Evolutionary conservation across 2,888 invertebrate genomes (phyloP).

Genomic region (Erebia ligea): DNA sequence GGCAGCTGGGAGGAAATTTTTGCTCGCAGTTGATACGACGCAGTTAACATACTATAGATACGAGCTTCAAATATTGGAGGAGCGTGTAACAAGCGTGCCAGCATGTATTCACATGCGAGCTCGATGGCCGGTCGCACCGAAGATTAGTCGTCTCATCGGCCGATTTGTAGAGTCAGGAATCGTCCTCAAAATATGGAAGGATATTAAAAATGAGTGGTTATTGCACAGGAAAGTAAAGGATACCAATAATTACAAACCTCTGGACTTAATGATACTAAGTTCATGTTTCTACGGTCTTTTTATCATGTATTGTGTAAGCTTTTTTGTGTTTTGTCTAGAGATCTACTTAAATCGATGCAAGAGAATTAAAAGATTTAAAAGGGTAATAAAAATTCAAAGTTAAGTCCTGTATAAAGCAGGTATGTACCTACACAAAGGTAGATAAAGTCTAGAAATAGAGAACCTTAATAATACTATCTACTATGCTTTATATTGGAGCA

Average conservation of each 20-base stretch:
- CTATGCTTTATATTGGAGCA: neutral
- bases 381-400: neutral
- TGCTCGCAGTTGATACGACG: conserved; percentile 49
- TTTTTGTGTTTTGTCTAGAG: conserved; percentile 51
- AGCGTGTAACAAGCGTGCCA: conserved; percentile 47
- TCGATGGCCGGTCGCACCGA: conserved; percentile 57
- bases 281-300: conserved; percentile 57
- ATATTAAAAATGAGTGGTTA: conserved; percentile 13
- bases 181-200: conserved; percentile 23
- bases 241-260: conserved; percentile 35
- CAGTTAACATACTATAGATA: conserved; percentile 41
- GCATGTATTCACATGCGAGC: conserved; percentile 56
- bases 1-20: conserved; percentile 52
- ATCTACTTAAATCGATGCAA: conserved; percentile 44
- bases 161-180: conserved; percentile 53
- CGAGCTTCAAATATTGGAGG: conserved; percentile 52
- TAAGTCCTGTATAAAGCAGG: too few relatives aligned
- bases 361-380: neutral
- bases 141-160: conserved; percentile 46
- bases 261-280: conserved; percentile 49
- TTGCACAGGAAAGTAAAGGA: conserved; percentile 13
- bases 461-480: neutral
- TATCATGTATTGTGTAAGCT: conserved; percentile 49
- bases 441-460: neutral
- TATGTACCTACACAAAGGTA: neutral